A percentile compares a stretch with the other conserved stretches of the same genome.
These are phyloP conservation scores for Tipula confusa DNA, from an alignment of 2,888 invertebrate species.

Conservation along the genomic window DNA sequence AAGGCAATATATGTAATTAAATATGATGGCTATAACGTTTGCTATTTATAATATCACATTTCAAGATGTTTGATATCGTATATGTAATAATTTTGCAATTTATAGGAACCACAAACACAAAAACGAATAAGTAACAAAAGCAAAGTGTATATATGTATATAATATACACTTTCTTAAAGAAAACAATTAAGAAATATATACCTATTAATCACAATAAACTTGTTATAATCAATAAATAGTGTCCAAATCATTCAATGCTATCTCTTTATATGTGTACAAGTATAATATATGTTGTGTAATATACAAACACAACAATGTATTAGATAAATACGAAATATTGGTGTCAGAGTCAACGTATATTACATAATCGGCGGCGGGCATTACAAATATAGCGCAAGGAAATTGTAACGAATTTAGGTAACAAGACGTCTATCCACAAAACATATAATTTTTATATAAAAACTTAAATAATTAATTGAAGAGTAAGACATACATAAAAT, in stretches of 20 bases:
- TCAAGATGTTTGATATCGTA: too few species aligned
- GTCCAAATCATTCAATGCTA: conserved; percentile 3
- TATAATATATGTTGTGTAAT: too few species aligned
- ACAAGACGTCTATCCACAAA: neutral
- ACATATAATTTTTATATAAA: neutral
- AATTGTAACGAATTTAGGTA: neutral
- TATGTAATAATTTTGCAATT: neutral
- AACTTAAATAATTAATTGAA: neutral
- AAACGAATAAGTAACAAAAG: neutral
- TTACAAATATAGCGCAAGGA: neutral
- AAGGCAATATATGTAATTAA: neutral
- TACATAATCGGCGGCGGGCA: neutral
- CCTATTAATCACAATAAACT: conserved; percentile 16
- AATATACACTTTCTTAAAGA: neutral
- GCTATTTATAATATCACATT: neutral
- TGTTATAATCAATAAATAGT: neutral
- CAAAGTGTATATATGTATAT: neutral
- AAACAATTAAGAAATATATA: neutral
- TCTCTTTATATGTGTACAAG: neutral
- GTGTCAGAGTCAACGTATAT: neutral
- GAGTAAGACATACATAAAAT: neutral
- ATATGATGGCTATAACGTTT: neutral
- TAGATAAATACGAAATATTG: neutral
- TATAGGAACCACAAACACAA: too few species aligned
- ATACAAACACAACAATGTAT: neutral